Base-by-base conservation (phyloP, 2,888 invertebrate species). In the Volucella inanis region DNA sequence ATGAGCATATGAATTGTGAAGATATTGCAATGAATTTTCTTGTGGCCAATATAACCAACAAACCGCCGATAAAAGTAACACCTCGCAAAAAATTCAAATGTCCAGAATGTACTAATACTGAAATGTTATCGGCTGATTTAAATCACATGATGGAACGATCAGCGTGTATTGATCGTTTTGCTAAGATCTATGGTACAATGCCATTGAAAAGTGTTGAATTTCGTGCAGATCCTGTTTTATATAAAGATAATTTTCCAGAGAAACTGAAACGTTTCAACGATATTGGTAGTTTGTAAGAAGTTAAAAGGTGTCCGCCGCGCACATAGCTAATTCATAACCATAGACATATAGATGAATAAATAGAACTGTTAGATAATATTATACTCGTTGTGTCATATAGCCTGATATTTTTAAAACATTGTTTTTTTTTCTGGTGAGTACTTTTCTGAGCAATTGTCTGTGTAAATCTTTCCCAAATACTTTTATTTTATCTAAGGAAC, bases 1-100 rank as follows among this genome's bases (percentile, higher is more conserved):
- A 99, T 91, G 95, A 96, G 14, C 96, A 97, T 90, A 98, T 98
- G 96, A 99, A 99, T 92, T 99, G 98, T 91, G 99, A 99, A 92
- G 98, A 99, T 90, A 98, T 99, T 88, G 98, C 98, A 0, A 98
- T 99, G 98, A 99, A 99, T 92, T 99, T 98, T 92, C 94, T 99
- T 4, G 97, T 99, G 41, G 96, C 98, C 2, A 98, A 98, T 91
- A 93, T 97, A 15, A 98, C 98, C 0, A 96, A 97, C 88, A 98
- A 98, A 93, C 96, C 98, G 1, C 98, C 98, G 0, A 97, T 99
- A 74, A 97, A 97, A 93, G 98, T 98, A 41, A 96, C 98, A 0
- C 98, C 98, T 0, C 94, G 98, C 4, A 98, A 99, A 91, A 99
- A 99, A 91, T 99, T 99, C 93, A 98, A 98, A 91, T 99, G 98